Conservation (phyloP, 2,113 vertebrate genomes). For the Pycnonotus jocosus region DNA sequence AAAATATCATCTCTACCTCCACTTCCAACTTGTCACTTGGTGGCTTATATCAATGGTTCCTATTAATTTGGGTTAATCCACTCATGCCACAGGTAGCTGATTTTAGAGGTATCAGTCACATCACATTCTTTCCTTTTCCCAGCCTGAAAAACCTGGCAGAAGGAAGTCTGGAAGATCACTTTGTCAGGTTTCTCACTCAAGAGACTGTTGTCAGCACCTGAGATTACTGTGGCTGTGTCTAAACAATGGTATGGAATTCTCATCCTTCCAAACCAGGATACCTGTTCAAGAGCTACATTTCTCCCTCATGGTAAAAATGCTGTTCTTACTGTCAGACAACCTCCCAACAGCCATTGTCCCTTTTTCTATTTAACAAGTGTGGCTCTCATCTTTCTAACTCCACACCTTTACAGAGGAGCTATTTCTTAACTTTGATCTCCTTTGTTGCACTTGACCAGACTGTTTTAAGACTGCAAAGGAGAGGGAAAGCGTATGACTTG, state of each 20-base stretch:
- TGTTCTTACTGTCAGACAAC: not conserved
- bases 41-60: not conserved
- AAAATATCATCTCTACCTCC: not conserved
- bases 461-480: not conserved
- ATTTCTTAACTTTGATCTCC: not conserved
- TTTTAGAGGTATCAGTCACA: not conserved
- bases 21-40: not conserved
- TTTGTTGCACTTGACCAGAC: not conserved
- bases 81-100: not conserved
- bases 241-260: not conserved
- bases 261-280: not conserved
- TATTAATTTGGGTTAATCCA: not conserved
- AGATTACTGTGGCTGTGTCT: not conserved
- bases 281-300: not conserved
- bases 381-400: not conserved
- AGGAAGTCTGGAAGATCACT: not conserved
- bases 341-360: not conserved
- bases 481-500: not conserved
- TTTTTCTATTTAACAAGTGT: not conserved
- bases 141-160: not conserved
- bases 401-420: not conserved
- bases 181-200: not conserved
- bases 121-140: not conserved
- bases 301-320: not conserved
- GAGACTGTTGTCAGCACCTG: not conserved